These are phyloP conservation scores for Hirtodrosophila trivittata DNA, from an alignment of 2,888 invertebrate genomes.

Conservation along the genomic window DNA sequence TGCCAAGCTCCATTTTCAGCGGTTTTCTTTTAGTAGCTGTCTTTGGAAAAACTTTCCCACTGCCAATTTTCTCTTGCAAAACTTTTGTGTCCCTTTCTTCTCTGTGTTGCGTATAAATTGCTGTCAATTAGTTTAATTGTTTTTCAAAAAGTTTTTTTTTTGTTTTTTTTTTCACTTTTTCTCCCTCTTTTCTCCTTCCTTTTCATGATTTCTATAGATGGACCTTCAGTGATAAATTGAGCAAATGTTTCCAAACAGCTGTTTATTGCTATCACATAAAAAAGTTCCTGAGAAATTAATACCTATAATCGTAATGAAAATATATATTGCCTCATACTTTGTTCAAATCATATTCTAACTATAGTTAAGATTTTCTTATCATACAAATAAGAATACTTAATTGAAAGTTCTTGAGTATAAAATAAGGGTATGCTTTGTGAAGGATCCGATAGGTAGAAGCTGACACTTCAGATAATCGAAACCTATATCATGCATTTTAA, in stretches of 20 bases:
- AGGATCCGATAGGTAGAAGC: too few relatives aligned
- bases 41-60: slow-evolving; percentile 48
- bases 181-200: neutral
- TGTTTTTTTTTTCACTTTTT: neutral
- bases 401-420: too few relatives aligned
- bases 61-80: slow-evolving; percentile 58
- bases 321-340: neutral
- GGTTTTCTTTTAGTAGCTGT: slow-evolving; percentile 50
- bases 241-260: slow-evolving; percentile 40
- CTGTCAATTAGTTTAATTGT: slow-evolving; percentile 76
- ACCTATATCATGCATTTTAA: too few relatives aligned
- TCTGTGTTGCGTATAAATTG: slow-evolving; percentile 68
- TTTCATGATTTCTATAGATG: slow-evolving; percentile 28
- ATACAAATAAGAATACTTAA: too few relatives aligned
- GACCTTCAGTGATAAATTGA: slow-evolving; percentile 45
- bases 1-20: slow-evolving; percentile 41
- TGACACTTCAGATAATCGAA: too few relatives aligned
- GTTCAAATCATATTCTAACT: neutral
- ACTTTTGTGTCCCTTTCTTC: slow-evolving; percentile 47
- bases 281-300: slow-evolving; percentile 9
- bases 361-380: too few relatives aligned
- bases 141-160: slow-evolving; percentile 48
- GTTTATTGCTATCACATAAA: slow-evolving; percentile 25
- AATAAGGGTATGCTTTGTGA: too few relatives aligned
- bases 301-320: neutral